Evolutionary conservation across 1,140 invertebrate species (phyloP).

Genomic region (Tetraneura akinire): DNA sequence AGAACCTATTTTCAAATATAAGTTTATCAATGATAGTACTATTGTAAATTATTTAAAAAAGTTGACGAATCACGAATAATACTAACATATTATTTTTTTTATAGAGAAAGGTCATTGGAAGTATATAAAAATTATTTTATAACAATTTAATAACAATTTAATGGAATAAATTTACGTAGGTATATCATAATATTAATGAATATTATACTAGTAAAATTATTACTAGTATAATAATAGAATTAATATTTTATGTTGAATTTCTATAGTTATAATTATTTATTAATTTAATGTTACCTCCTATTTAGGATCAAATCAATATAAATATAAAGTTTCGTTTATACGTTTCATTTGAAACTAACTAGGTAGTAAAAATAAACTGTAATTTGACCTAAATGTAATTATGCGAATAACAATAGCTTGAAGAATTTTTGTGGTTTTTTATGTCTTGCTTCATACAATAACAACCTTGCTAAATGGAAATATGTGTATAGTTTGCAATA

Average conservation of each 20-base stretch:
- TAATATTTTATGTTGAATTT: too few relatives aligned
- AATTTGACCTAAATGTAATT: background rate
- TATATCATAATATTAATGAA: too few relatives aligned
- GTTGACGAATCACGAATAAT: too few relatives aligned
- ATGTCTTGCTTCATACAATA: background rate
- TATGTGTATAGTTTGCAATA: background rate
- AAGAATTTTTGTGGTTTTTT: background rate
- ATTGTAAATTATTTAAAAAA: slow-evolving; percentile 31
- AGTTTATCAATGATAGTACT: background rate
- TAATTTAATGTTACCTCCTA: too few relatives aligned
- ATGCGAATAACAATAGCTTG: background rate
- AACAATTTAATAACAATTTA: too few relatives aligned
- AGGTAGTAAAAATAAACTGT: background rate
- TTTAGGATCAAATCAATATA: too few relatives aligned
- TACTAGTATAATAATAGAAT: too few relatives aligned
- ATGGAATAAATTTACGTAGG: too few relatives aligned
- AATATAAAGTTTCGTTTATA: too few relatives aligned
- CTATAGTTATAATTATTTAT: background rate
- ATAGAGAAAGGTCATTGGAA: slow-evolving; percentile 9
- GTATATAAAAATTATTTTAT: background rate
- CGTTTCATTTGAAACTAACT: too few relatives aligned
- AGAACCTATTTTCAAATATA: background rate
- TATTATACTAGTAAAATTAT: too few relatives aligned
- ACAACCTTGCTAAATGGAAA: background rate
- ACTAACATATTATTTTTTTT: too few relatives aligned